Base-by-base conservation (phyloP, 2,888 invertebrate species). In the Ophion costatus region DNA sequence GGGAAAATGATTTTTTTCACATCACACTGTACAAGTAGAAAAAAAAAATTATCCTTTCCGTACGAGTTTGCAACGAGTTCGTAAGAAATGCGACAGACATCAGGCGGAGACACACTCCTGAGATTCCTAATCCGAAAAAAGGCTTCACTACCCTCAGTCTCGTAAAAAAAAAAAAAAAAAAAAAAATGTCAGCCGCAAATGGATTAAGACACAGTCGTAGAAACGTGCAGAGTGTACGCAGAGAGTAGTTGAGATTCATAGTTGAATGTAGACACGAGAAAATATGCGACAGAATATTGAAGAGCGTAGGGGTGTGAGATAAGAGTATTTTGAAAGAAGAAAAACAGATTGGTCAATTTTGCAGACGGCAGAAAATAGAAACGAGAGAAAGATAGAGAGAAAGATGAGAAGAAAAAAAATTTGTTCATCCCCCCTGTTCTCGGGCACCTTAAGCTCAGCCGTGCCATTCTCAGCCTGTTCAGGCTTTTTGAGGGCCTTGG, bases 391-490 rank as follows among this genome's bases (percentile, higher is more conserved):
- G 56, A 57, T 38, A 42, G 51, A 76, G 38, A 66, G 66, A 45
- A n/a, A 83, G 42, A 81, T 38, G 45, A 29, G 29, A 22, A 69
- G n/a, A 73, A 9, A 76, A 76, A 29, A 17, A 80, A 74, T 80
- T 29, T 86, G 83, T 78, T 85, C 24, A 82, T 87, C 85, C 80
- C 89, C 81, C 89, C 80, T 87, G 78, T 82, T 70, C 69, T 56
- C 83, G 89, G 90, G 91, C 89, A 94, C 93, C 93, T 93, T 94
- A 63, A 93, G 89, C 80, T 90, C 90, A 85, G 91, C 70, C 64
- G 83, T 87, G 89, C 91, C 93, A 88, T 91, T 92, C 85, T 93
- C 92, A 89, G 91, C 89, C 87, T 89, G 84, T 78, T 91, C 88
- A 84, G 91, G 89, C 88, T 88, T 81, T 90, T 92, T 92, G 66